phyloP scores from a whole-genome alignment of 1,140 invertebrate genomes.

The Leptinotarsa defecta region DNA sequence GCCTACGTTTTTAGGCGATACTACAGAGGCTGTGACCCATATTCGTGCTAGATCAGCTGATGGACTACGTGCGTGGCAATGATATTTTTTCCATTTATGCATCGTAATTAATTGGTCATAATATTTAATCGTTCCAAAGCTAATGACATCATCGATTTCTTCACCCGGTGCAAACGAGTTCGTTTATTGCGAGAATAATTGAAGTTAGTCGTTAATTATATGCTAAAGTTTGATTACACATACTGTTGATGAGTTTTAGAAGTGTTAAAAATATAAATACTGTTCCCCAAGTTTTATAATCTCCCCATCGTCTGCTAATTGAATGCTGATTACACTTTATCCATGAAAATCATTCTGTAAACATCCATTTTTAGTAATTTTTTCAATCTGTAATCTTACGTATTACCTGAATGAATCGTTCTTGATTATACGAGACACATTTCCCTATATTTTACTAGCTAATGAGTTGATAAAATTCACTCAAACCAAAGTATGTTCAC shows the following conservation, averaged over 20 bases:
- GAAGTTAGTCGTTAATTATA: neutral
- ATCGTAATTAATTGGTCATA: neutral
- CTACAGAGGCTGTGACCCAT: neutral
- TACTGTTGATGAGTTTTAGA: no score
- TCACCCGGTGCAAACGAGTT: neutral
- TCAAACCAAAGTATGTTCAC: no score
- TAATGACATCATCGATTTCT: neutral
- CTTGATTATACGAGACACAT: no score
- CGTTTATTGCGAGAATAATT: neutral
- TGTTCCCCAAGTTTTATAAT: neutral
- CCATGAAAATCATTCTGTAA: neutral
- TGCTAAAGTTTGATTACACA: neutral
- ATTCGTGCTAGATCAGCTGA: conserved; percentile 7
- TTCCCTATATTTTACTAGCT: no score
- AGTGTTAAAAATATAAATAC: neutral
- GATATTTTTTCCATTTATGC: neutral
- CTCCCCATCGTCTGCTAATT: neutral
- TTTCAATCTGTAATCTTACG: no score
- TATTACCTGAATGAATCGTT: no score
- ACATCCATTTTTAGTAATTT: neutral
- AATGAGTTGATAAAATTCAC: no score
- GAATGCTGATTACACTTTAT: neutral
- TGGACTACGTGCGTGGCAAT: neutral
- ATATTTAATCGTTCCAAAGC: neutral
- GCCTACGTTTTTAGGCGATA: neutral